Evolutionary conservation across 92 coral and sea anemone species (phyloP), one percentile per base, ranked within the genome.

Genomic region (Parazoanthus atlanticus): DNA sequence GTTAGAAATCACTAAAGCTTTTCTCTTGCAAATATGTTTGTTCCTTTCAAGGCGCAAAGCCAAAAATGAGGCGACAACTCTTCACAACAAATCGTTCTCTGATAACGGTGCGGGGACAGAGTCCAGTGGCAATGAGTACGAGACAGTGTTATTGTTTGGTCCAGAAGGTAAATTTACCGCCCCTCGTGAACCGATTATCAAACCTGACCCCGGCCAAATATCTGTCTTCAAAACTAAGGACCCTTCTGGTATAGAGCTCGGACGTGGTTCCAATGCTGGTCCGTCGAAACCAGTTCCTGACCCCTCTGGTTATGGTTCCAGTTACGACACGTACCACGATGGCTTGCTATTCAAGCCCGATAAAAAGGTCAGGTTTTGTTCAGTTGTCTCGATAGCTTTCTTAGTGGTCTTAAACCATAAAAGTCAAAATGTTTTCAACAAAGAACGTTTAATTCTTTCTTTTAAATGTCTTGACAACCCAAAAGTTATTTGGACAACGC

Each of bases 131-230:
- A 36, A 36, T 17, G 49, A 75, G n/a, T 26, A 8, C 26, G 46
- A 75, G 11, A 75, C 79, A 11, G 79, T 75, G 26, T 23, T 75
- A 75, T 4, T 75, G 79, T 75, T 75, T 36, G 79, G 49, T 33
- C 79, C 79, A 41, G 79, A 21, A 32, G 52, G 9, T 2, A 75
- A 75, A 36, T 33, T 40, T 13, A 19, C 49, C 49, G 26, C 49
- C 31, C 47, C 43, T 21, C 8, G 49, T 7, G 46, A 74, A 19
- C 79, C 79, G 8, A 34, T 12, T 19, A 33, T 36, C n/a, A 25
- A 11, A 38, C 77, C 43, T 15, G 38, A 73, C 19, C 34, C 76
- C 3, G 34, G 76, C 40, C 38, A 29, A 71, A 71, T 15, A 17
- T 28, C 75, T 16, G 16, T 28, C 75, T 70, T 28, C 19, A 28